These are phyloP conservation scores for Beroe ovata DNA, from an alignment of 37 sponge, comb jelly and placozoan genomes.

Conservation along the genomic window DNA sequence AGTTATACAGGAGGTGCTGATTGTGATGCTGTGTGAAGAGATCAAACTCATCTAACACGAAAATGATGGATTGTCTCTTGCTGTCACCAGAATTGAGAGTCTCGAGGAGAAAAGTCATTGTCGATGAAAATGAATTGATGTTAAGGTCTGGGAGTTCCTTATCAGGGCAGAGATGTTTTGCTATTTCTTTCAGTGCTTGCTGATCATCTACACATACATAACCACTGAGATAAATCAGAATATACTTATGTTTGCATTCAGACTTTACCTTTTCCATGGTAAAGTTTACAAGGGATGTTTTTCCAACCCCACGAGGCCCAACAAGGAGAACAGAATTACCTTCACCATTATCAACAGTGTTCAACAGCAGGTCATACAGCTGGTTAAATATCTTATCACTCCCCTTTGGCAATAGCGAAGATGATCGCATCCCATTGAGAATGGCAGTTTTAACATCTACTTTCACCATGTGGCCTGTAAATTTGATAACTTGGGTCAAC, in stretches of 20 bases:
- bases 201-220: constrained; percentile 77
- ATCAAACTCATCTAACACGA: constrained; percentile 94
- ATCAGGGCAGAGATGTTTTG: constrained; percentile 72
- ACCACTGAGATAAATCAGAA: constrained; percentile 77
- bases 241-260: constrained; percentile 67
- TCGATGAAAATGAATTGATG: constrained; percentile 74
- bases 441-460: background rate
- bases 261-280: constrained; percentile 31
- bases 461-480: background rate
- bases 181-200: constrained; percentile 80
- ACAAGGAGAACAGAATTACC: constrained; percentile 83
- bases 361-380: constrained; percentile 71
- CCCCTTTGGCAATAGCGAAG: background rate
- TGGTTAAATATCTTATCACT: background rate
- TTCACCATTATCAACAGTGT: constrained; percentile 73
- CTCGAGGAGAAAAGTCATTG: constrained; percentile 78
- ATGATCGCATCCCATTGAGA: background rate
- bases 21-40: constrained; percentile 86
- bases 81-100: constrained; percentile 74
- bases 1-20: constrained; percentile 90
- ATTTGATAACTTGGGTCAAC: background rate
- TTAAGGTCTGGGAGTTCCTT: constrained; percentile 67
- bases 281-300: constrained; percentile 73
- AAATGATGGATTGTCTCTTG: constrained; percentile 74
- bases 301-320: constrained; percentile 82